A percentile compares a stretch with the other conserved stretches of the same genome.
Conservation (phyloP, 92 coral and sea anemone species). For the Umimayanthus kanabou region DNA sequence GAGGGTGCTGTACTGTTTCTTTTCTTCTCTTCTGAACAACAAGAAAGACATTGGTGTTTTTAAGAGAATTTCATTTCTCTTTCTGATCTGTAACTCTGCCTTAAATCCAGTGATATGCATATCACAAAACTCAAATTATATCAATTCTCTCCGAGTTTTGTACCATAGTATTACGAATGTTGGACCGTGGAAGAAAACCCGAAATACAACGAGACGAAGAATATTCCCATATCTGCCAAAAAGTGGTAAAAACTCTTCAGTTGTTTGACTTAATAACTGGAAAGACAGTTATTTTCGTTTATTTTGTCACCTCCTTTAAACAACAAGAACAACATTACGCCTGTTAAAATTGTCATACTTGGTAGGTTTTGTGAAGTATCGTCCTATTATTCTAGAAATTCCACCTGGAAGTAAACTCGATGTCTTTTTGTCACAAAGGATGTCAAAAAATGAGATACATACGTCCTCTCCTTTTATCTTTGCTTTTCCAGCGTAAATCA, state of each 20-base stretch:
- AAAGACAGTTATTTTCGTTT: too few relatives aligned
- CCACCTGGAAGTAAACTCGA: too few relatives aligned
- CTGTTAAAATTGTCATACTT: too few relatives aligned
- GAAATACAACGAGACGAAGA: not conserved
- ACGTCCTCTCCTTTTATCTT: too few relatives aligned
- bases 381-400: too few relatives aligned
- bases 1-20: conserved; percentile 50
- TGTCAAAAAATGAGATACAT: too few relatives aligned
- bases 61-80: conserved; percentile 49
- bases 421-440: too few relatives aligned
- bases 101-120: conserved; percentile 62
- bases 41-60: conserved; percentile 28
- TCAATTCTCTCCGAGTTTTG: not conserved
- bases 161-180: not conserved
- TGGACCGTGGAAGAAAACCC: not conserved
- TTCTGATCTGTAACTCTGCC: conserved; percentile 61
- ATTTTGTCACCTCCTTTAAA: too few relatives aligned
- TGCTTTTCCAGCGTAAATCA: too few relatives aligned
- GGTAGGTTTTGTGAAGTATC: too few relatives aligned
- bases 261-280: not conserved
- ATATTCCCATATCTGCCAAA: not conserved
- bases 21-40: conserved; percentile 42
- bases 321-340: too few relatives aligned
- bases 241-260: not conserved
- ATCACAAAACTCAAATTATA: conserved; percentile 57